Percentiles rank a stretch among this genome's conserved stretches.
Conservation (phyloP, 2,113 vertebrate species). For the Percina caprodes region DNA sequence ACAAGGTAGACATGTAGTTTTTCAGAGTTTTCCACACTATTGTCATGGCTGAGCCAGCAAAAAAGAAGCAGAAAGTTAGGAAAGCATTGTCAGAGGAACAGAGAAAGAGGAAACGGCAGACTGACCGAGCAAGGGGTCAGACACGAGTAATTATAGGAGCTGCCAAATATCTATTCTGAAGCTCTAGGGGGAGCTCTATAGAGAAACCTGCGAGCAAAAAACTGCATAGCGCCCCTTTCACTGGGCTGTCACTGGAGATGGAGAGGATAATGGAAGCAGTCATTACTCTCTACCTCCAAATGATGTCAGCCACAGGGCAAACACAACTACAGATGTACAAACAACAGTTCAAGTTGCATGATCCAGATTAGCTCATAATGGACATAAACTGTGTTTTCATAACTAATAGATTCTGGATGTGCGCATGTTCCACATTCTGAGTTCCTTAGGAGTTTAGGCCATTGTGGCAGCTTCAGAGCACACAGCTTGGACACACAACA, state of each 20-base stretch:
- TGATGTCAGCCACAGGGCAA: conserved; percentile 55
- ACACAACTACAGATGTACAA: conserved; percentile 41
- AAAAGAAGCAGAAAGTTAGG: too few species aligned
- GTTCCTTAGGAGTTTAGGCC: conserved; percentile 30
- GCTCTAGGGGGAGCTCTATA: too few species aligned
- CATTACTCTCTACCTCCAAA: conserved; percentile 28
- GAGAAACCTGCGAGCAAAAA: too few species aligned
- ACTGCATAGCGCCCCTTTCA: too few species aligned
- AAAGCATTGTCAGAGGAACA: too few species aligned
- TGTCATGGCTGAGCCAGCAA: too few species aligned
- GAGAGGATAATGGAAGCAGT: conserved; percentile 48
- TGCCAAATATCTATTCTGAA: too few species aligned
- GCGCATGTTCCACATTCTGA: conserved; percentile 40
- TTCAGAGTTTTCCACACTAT: too few species aligned
- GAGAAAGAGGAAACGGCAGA: too few species aligned
- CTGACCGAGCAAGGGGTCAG: too few species aligned
- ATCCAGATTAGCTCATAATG: conserved; percentile 55
- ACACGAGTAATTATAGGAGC: too few species aligned
- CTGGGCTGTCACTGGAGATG: conserved; percentile 42
- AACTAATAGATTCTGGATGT: conserved; percentile 49
- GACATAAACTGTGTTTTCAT: conserved; percentile 53
- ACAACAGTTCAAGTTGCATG: conserved; percentile 32
- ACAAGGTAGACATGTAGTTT: too few species aligned
- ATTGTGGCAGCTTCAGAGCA: conserved; percentile 41
- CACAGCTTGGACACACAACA: not conserved